These are phyloP conservation scores for Oriolus oriolus DNA, from an alignment of 2,113 vertebrate species.

Conservation along the genomic window DNA sequence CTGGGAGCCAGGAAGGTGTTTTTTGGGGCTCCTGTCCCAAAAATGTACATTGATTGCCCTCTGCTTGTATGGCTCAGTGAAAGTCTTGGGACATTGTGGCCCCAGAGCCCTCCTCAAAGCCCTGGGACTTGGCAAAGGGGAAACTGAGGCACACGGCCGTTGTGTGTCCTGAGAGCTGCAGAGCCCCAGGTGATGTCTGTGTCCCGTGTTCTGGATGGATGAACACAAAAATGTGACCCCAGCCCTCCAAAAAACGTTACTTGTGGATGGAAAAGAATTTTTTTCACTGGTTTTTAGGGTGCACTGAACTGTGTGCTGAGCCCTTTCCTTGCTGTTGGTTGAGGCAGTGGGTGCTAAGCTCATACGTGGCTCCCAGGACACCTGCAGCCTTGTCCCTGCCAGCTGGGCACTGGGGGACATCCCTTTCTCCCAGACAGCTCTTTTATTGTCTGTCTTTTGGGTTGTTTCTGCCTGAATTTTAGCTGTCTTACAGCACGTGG, in stretches of 20 bases:
- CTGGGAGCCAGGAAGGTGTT: neutral
- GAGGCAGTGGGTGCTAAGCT: neutral
- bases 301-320: neutral
- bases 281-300: neutral
- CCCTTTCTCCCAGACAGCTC: neutral
- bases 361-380: neutral
- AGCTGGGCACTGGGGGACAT: neutral
- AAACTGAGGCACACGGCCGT: neutral
- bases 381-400: neutral
- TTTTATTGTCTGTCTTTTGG: neutral
- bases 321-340: neutral
- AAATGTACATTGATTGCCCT: neutral
- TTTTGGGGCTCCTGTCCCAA: neutral
- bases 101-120: neutral
- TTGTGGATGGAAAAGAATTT: neutral
- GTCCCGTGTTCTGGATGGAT: neutral
- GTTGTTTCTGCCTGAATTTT: neutral
- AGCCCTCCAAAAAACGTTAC: neutral
- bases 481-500: rapidly evolving
- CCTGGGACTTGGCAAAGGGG: neutral
- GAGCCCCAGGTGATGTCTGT: neutral
- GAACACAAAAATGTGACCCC: neutral
- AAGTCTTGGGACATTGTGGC: neutral
- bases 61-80: rapidly evolving
- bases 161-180: neutral